Base-by-base conservation (phyloP, 2,797 vertebrate genomes). In the Chiloscyllium punctatum region DNA sequence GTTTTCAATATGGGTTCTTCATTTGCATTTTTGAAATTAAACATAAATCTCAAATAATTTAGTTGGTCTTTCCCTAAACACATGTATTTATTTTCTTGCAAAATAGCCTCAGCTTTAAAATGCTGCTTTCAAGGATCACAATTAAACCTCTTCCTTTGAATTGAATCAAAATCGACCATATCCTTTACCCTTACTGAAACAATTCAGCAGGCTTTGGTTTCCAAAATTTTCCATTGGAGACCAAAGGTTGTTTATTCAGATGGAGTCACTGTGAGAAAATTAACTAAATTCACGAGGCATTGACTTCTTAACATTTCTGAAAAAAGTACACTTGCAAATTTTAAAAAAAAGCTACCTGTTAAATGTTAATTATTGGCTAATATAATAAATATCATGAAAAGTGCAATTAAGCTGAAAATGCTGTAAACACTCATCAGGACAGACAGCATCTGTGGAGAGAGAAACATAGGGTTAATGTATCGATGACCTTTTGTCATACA, bases 321-420 rank as follows among this genome's bases (percentile, higher is more conserved):
- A 62, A 74, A 57, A 72, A 57, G 57, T 74, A 18, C 27, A 23
- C 53, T 30, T 91, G 71, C 71, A 74, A 53, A 77, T 77, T 48
- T n/a, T 48, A 48, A 57, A n/a, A 57, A 95, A 77, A 27, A 51
- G 42, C 69, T 53, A 33, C 15, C 57, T 53, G 48, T 95, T 95
- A 21, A 77, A 15, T 77, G 18, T 94, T 48, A 95, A 95, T 30
- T 30, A 48, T 27, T 27, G 42, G 91, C 21, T 23, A 27, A 25
- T 74, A 48, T 77, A 77, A 51, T 27, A 74, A 94, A 71, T 27
- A 94, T 53, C 0, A 74, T 33, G 42, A 25, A 96, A 96, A 96
- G 97, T 97, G 97, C 97, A 68, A 37, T 23, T 66, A 92, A 69
- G 33, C 13, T 62, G 87, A 62, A 90, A 90, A 90, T 62, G 87